Evolutionary conservation across 2,113 vertebrate species (phyloP), one percentile per base, ranked within the genome.

Genomic region (Cricetomys ansorgei): DNA sequence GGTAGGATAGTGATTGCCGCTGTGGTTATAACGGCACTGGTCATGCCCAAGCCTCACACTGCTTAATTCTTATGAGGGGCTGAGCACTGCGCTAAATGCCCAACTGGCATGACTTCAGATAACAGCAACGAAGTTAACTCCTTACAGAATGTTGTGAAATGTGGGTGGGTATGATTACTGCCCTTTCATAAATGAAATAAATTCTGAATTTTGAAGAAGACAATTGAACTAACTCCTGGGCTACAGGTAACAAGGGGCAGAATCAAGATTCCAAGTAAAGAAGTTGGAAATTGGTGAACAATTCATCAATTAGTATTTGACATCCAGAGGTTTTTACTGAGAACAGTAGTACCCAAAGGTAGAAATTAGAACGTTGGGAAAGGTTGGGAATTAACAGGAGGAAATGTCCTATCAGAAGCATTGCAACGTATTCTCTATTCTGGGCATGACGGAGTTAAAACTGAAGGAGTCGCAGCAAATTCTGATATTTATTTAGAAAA

Each of bases 111-210:
- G 62, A 37, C 53, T 16, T 96, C 45, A 72, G 31, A 53, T 88
- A 92, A 96, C 57, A 88, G 34, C 80, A 76, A 72, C 12, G 72
- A 76, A 43, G 48, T 92, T 86, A 89, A 72, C 62, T 64, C 13
- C 70, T 91, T 92, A 92, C 13, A 95, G 76, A 90, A 81, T 89
- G 67, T 48, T 34, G n/a, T 11, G 75, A 93, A 73, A 67, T 80
- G 67, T 40, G 85, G 31, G 37, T 50, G 77, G 25, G 40, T 69
- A 13, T 80, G 67, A 76, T 69, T 64, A 59, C 59, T 31, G 0
- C 6, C 48, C 57, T 37, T 93, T 94, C 69, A 86, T 73, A 94
- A 64, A 72, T 91, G 83, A 76, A 73, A 79, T 88, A 91, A 81
- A 86, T 83, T 59, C 21, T 29, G 10, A 40, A 81, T 27, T 48